Evolutionary conservation across 64 coral and sea anemone genomes (phyloP), one percentile per base, ranked within the genome.

Genomic region (Stichodactyla helianthus): DNA sequence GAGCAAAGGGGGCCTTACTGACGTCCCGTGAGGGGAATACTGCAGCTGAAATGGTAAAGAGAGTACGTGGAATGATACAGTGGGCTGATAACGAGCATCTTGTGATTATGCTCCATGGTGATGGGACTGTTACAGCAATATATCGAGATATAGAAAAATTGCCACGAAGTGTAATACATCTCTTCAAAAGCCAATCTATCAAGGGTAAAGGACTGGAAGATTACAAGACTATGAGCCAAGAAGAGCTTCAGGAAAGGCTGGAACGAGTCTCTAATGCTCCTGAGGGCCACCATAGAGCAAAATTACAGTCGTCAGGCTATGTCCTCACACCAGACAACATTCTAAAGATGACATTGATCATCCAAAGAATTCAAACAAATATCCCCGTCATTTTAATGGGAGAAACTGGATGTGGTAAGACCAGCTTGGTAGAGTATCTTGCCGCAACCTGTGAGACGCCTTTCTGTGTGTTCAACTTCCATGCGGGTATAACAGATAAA

Each of bases 361-460:
- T 98, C 61, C 92, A 92, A 83, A 89, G 95, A 54, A 87, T 94
- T 23, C 87, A 92, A 80, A 92, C 95, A 54, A 84, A 83, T 16
- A 89, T 91, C 71, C 95, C 95, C 4, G 93, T 98, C 19, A 94
- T 98, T 52, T 82, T 98, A 6, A 98, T 98, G 95, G 95, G 95
- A 6, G 95, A 98, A 87, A 98, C 95, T 20, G 95, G 95, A 71
- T 98, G 95, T 71, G 95, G 95, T 10, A 98, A 98, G 58, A 98
- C 95, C 4, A 98, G 95, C 77, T 82, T 98, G 9, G 93, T 98
- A 25, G 71, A 93, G 23, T 98, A 98, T 82, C 77, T 98, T 51
- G 95, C 95, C 13, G 82, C 79, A 50, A 94, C 92, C 20, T 94
- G 95, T 82, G 85, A 86, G 51, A 84, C 94, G 19, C 86, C 82